Base-by-base conservation (phyloP, 2,113 vertebrate genomes). In the Macrotis lagotis region DNA sequence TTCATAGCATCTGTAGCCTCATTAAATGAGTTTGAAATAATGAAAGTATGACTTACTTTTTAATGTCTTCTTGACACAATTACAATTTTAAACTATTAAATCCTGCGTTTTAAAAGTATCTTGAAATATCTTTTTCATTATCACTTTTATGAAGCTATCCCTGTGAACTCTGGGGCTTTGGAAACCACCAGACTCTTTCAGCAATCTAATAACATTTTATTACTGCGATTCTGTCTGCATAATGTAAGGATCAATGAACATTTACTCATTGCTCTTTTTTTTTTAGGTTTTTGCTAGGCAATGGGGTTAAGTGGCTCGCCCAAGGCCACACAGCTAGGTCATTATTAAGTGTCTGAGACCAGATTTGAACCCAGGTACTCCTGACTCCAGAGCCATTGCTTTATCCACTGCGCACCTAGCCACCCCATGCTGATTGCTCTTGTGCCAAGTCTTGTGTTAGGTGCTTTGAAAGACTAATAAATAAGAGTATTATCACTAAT, bases 71-170 rank as follows among this genome's bases (percentile, higher is more conserved):
- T 59, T 89, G 11, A 49, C n/a, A 8, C 8, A 10, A 91, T 3
- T 74, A 5, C 88, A 44, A 0, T 50, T 90, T 95, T 94, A 95
- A 74, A 94, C 92, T 19, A 66, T 89, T 25, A 51, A 28, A 50
- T 90, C n/a, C 0, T 12, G 2, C 31, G 66, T 31, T 59, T 51
- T 48, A 44, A 74, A 25, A 49, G 92, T 89, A 55, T 37, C 2
- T 88, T 5, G 12, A 47, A 66, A 19, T 49, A 9, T n/a, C 52
- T 25, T 91, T 25, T n/a, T 93, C 50, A 52, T 28, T 53, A 55
- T 5, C 48, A 3, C 26, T 92, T 93, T 83, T 83, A 83, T 83
- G 44, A 83, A n/a, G 66, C 19, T 83, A 44, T 44, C n/a, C 22
- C 16, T 44, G 19, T 4, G 66, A 11, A 83, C n/a, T 83, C 16